Conservation (phyloP, 2,113 vertebrate genomes). For the Melanerpes aurifrons region DNA sequence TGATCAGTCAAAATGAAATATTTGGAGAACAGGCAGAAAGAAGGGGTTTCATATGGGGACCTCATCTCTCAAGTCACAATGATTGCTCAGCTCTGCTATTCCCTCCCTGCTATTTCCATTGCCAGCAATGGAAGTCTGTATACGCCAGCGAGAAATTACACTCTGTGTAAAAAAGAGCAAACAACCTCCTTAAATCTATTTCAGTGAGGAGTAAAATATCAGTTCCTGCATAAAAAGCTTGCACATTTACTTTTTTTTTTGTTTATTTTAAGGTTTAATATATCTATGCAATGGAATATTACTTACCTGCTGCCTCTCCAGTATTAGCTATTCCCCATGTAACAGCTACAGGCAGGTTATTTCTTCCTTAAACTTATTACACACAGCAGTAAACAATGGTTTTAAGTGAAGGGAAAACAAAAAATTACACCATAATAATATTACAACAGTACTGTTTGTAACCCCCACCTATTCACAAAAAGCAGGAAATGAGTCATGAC, state of each 20-base stretch:
- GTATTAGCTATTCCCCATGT: conserved; percentile 71
- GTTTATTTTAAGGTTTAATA: conserved; percentile 45
- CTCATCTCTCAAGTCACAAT: conserved; percentile 23
- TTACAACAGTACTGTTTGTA: conserved; percentile 62
- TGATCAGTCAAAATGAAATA: conserved; percentile 41
- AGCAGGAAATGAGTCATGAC: conserved; percentile 53
- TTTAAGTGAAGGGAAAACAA: conserved; percentile 53
- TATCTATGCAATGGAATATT: conserved; percentile 59
- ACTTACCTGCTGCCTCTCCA: conserved; percentile 80
- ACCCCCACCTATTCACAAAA: conserved; percentile 71
- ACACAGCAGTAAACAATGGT: conserved; percentile 60
- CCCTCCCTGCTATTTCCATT: conserved; percentile 52
- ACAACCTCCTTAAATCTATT: conserved; percentile 42
- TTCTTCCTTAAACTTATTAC: conserved; percentile 67
- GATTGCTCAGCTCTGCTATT: background rate
- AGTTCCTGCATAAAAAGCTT: conserved; percentile 66
- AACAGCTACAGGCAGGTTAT: conserved; percentile 67
- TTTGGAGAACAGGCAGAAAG: conserved; percentile 54
- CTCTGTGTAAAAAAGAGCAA: conserved; percentile 38
- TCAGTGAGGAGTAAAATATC: conserved; percentile 61
- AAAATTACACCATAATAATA: background rate
- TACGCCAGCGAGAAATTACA: conserved; percentile 22
- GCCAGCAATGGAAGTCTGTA: conserved; percentile 66
- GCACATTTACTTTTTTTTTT: conserved; percentile 4
- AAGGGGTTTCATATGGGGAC: background rate